Evolutionary conservation across 2,797 vertebrate species (phyloP), one percentile per base, ranked within the genome.

Genomic region (Dendrocincla tyrannina): DNA sequence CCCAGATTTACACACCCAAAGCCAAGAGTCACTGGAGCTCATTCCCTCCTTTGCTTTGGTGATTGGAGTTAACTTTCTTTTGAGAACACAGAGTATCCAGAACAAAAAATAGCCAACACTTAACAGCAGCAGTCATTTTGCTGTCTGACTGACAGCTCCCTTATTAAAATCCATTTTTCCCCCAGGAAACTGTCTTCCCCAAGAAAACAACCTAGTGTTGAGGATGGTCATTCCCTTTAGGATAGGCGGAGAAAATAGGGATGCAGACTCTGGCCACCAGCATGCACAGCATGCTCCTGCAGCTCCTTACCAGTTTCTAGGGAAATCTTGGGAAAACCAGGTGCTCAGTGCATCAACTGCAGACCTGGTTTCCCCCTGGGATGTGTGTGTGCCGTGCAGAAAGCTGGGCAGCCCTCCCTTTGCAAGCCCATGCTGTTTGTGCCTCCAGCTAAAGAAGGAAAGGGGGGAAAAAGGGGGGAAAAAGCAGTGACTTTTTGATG

Each of bases 361-460:
- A 67, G 30, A 49, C 39, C 63, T 20, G 3, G 9, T 52, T 55
- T 17, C 15, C 37, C 30, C 24, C 10, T 1, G 4, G 42, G 33
- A 13, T 1, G 5, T 5, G 28, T 12, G 30, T 10, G 35, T 2
- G 2, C 27, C 0, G 5, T n/a, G 39, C 3, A 2, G 77, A 52
- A 68, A 35, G 53, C 32, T 7, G 22, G 20, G 17, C 47, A 5
- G 47, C 15, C 25, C 24, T 44, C 68, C 32, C 69, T 39, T 50
- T 44, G 50, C 46, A 22, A 28, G 49, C 2, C 5, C 25, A 30
- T 27, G 22, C 2, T 0, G 2, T 41, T 27, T 44, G 33, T 44
- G 56, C 66, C 63, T 44, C 15, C 24, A 3, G 46, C 7, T 53
- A n/a, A 39, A 58, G 25, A 25, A 42, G 58, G 58, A 60, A 25